Base-by-base conservation (phyloP, 2,888 invertebrate genomes). In the Temnothorax ravouxi region DNA sequence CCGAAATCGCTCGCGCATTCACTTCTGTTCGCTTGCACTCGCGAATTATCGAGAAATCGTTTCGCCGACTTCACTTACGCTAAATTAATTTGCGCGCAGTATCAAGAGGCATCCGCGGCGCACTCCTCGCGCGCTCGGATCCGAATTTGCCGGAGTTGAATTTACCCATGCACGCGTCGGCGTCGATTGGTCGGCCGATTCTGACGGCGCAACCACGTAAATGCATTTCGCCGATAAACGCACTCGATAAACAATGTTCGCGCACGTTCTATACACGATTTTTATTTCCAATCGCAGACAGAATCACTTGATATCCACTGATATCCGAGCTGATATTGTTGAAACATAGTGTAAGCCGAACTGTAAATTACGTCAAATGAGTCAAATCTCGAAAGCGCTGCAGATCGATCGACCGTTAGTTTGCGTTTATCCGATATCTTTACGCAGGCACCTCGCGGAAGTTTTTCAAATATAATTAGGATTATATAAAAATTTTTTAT, bases 51-150 rank as follows among this genome's bases (percentile, higher is more conserved):
- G 59, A 44, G 47, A 18, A 44, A 50, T 61, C 34, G 47, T 71
- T 61, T 80, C 34, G 21, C 56, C 59, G 54, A 71, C 86, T 66
- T 86, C 81, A 85, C 85, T 87, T 87, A 82, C 85, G 80, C 76
- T 84, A 86, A 86, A 88, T 88, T 77, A 83, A 84, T 87, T 84
- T 80, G 38, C 54, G 1, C 44, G 38, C 41, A n/a, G 59, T 13
- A 44, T 79, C 52, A 62, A 61, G 62, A 59, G 62, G 41, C 15
- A n/a, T 74, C 25, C 38, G n/a, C 15, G 2, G n/a, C 25, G 25
- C 3, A 21, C 44, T 67, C 13, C 38, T 52, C 56, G 34, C 18
- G 21, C 11, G 29, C 6, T 21, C n/a, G 13, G 18, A 13, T 71
- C n/a, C 59, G 38, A 61, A 64, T 62, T 56, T 56, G 56, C 29